Conservation (phyloP, 2,113 vertebrate genomes). For the Octodon degus region DNA sequence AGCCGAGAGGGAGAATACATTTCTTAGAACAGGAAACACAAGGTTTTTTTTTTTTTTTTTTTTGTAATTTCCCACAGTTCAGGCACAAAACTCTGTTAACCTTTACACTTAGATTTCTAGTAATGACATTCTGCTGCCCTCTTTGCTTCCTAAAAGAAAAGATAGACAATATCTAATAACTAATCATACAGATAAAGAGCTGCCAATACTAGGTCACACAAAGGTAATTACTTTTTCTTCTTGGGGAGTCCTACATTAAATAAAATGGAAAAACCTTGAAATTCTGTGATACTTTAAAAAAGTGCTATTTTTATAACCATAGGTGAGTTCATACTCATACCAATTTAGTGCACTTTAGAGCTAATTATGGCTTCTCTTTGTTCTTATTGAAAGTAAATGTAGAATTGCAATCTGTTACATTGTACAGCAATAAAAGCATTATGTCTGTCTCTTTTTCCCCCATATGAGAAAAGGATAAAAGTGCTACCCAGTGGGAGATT, state of each 20-base stretch:
- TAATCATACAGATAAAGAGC: background rate
- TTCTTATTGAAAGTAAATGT: slow-evolving; percentile 54
- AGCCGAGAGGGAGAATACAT: too few species aligned
- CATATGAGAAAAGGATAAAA: background rate
- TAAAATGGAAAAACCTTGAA: slow-evolving; percentile 43
- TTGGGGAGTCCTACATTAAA: background rate
- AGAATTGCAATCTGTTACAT: slow-evolving; percentile 34
- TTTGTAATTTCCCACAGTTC: too few species aligned
- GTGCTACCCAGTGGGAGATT: background rate
- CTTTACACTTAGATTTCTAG: background rate
- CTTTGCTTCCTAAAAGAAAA: slow-evolving; percentile 36
- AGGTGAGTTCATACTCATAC: slow-evolving; percentile 50
- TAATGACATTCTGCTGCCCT: background rate
- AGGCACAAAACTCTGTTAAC: too few species aligned
- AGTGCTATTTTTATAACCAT: slow-evolving; percentile 19
- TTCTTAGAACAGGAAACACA: too few species aligned
- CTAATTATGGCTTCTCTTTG: slow-evolving; percentile 54
- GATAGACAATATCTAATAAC: background rate
- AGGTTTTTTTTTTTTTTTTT: too few species aligned
- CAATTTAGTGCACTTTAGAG: slow-evolving; percentile 45
- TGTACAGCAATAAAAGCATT: slow-evolving; percentile 16
- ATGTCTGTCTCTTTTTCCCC: background rate
- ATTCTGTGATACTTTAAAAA: slow-evolving; percentile 25
- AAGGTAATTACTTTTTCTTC: slow-evolving; percentile 19
- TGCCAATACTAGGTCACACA: background rate